phyloP scores from a whole-genome alignment of 2,888 invertebrate species.

The Morpho deidamia region DNA sequence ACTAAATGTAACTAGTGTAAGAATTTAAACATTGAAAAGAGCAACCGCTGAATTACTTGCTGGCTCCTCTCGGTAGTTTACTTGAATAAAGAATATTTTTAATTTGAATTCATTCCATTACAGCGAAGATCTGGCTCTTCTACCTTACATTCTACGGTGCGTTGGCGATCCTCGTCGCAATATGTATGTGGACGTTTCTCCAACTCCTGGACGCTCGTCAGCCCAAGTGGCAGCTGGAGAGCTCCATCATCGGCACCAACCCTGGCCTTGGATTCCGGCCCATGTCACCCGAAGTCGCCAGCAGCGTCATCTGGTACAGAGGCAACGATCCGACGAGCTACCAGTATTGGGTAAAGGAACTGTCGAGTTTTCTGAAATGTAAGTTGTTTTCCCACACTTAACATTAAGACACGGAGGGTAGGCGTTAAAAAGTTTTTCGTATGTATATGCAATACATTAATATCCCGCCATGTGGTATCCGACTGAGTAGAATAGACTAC shows the following conservation, averaged over 20 bases:
- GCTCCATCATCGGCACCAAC: slow-evolving; percentile 95
- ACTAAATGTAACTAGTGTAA: no score
- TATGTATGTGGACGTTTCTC: slow-evolving; percentile 96
- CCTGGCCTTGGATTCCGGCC: slow-evolving; percentile 98
- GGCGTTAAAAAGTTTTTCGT: no score
- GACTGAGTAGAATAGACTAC: no score
- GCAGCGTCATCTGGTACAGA: slow-evolving; percentile 97
- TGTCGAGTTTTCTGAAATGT: slow-evolving; percentile 89
- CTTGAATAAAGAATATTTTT: no score
- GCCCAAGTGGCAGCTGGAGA: slow-evolving; percentile 92
- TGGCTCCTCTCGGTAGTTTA: no score
- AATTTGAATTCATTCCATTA: no score
- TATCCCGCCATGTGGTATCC: no score
- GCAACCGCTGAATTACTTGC: no score
- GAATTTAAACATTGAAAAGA: no score
- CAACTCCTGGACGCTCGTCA: slow-evolving; percentile 92
- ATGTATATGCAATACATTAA: no score
- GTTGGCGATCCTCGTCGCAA: slow-evolving; percentile 93
- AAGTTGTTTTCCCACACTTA: no score
- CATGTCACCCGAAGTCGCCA: slow-evolving; percentile 91
- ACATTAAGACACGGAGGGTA: no score
- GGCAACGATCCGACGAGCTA: slow-evolving; percentile 87
- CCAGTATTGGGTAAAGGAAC: slow-evolving; percentile 86
- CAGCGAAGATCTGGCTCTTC: slow-evolving; percentile 96
- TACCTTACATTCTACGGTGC: slow-evolving; percentile 96